These are phyloP conservation scores for Himalopsyche japonica DNA, from an alignment of 2,888 invertebrate genomes.

Conservation along the genomic window DNA sequence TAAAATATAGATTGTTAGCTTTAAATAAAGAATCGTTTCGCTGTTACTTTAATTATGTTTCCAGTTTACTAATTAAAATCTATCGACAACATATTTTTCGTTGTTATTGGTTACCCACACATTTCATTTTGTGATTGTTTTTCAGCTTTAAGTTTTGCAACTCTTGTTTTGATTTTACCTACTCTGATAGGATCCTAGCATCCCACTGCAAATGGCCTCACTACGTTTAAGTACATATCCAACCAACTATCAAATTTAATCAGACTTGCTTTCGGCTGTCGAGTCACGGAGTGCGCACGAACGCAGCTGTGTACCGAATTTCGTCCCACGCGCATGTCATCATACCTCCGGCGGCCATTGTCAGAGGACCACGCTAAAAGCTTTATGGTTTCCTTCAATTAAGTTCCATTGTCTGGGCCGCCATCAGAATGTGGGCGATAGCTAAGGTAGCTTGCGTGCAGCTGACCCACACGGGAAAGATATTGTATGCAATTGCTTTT, in stretches of 20 bases:
- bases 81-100: too few relatives aligned
- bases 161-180: too few relatives aligned
- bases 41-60: too few relatives aligned
- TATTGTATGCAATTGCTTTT: too few relatives aligned
- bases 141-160: too few relatives aligned
- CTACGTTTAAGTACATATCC: not conserved
- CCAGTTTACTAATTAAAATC: too few relatives aligned
- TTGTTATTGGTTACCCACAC: too few relatives aligned
- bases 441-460: not conserved
- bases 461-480: too few relatives aligned
- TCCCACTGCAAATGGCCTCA: not conserved
- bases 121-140: too few relatives aligned
- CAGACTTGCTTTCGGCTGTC: not conserved
- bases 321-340: slow-evolving; percentile 11
- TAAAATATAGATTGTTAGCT: too few relatives aligned
- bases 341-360: not conserved
- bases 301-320: slow-evolving; percentile 7
- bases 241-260: not conserved
- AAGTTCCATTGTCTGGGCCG: not conserved
- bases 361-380: not conserved
- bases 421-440: not conserved
- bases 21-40: too few relatives aligned
- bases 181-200: not conserved
- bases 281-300: not conserved
- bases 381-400: not conserved